Conservation (phyloP, 1,140 invertebrate species). For the Cryptotermes secundus region DNA sequence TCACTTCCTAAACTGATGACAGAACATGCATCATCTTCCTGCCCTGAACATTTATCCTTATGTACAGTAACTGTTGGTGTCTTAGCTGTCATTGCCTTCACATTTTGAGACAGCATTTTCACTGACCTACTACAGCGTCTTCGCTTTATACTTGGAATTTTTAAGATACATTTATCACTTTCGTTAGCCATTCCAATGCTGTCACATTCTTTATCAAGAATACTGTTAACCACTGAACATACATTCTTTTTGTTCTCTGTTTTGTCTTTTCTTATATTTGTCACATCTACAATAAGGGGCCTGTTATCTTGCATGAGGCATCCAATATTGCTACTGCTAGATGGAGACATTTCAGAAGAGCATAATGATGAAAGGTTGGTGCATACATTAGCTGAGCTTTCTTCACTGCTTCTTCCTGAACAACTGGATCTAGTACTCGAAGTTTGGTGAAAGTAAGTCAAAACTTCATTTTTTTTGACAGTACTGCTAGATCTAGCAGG, state of each 20-base stretch:
- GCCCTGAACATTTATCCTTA: not conserved
- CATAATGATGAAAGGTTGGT: too few relatives aligned
- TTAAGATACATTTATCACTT: not conserved
- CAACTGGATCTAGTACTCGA: not conserved
- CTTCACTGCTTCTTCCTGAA: not conserved
- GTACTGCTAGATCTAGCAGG: not conserved
- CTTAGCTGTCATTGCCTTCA: not conserved
- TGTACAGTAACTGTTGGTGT: not conserved
- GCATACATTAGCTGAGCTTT: too few relatives aligned
- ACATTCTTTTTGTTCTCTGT: not conserved
- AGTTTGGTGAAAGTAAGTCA: not conserved
- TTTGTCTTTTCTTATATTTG: not conserved
- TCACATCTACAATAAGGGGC: not conserved
- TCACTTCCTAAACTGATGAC: not conserved
- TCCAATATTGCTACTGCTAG: not conserved
- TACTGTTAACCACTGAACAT: not conserved
- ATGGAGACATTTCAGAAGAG: too few relatives aligned
- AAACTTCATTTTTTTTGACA: not conserved
- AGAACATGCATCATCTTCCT: not conserved
- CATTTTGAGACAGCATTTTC: not conserved
- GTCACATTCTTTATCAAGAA: not conserved
- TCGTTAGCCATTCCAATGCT: not conserved
- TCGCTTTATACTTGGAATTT: not conserved
- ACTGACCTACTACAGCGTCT: not conserved
- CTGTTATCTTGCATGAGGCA: not conserved